phyloP scores from a whole-genome alignment of 2,113 vertebrate genomes.

The Picathartes gymnocephalus region DNA sequence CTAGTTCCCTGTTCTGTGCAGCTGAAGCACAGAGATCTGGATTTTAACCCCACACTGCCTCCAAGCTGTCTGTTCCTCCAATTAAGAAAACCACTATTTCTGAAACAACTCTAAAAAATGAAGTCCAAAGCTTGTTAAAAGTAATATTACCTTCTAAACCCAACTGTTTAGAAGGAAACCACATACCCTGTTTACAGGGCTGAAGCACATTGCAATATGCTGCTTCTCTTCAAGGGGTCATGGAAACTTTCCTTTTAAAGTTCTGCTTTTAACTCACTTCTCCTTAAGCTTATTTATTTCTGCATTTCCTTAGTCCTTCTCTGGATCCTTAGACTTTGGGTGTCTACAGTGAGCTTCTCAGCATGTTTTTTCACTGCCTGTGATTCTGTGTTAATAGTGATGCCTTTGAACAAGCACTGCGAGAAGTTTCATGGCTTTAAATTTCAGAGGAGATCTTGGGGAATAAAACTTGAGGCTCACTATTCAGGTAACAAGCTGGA shows the following conservation, averaged over 20 bases:
- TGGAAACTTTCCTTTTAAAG: slow-evolving; percentile 2
- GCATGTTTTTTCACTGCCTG: neutral
- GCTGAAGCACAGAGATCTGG: neutral
- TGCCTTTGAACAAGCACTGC: neutral
- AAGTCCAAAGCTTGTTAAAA: neutral
- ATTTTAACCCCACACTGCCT: neutral
- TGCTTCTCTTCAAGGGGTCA: neutral
- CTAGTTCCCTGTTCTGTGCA: neutral
- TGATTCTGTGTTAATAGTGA: neutral
- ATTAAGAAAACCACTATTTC: neutral
- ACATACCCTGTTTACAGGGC: neutral
- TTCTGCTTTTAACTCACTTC: slow-evolving; percentile 51
- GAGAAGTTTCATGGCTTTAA: neutral
- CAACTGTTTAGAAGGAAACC: neutral
- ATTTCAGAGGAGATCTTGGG: neutral
- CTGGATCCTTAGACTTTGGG: neutral
- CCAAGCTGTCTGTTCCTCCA: neutral
- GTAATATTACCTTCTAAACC: neutral
- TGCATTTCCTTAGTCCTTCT: neutral
- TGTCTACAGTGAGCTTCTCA: neutral
- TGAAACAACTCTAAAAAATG: neutral
- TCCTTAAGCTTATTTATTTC: slow-evolving; percentile 10
- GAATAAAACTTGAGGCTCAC: neutral
- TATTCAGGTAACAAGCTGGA: neutral
- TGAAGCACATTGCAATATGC: neutral